phyloP scores from a whole-genome alignment of 2,797 vertebrate genomes.

The Mus caroli region DNA sequence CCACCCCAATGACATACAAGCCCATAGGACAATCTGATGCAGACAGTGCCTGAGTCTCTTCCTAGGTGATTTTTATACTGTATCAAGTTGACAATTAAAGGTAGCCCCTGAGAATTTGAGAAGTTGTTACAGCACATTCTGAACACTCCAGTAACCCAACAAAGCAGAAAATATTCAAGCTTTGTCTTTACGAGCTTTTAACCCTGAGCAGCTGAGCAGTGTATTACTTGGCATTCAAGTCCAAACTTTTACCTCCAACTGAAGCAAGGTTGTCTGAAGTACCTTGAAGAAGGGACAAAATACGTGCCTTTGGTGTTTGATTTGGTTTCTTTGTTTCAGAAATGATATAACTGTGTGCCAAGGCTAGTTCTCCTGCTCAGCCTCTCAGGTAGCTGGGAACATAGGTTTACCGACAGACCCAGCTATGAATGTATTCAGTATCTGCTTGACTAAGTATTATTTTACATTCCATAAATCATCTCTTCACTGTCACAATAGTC shows the following conservation, averaged over 20 bases:
- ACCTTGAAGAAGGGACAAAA: slow-evolving; percentile 54
- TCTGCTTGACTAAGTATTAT: slow-evolving; percentile 33
- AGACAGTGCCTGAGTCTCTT: not conserved
- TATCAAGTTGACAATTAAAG: not conserved
- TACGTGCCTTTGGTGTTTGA: not conserved
- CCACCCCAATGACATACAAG: not conserved
- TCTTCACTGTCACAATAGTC: slow-evolving; percentile 42
- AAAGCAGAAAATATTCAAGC: not conserved
- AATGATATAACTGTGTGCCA: not conserved
- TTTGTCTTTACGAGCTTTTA: slow-evolving; percentile 29
- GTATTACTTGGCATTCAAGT: slow-evolving; percentile 53
- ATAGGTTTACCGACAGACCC: not conserved
- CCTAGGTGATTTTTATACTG: not conserved
- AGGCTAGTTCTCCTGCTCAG: not conserved
- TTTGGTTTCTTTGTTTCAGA: not conserved
- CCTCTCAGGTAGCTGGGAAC: not conserved
- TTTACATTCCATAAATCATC: slow-evolving; percentile 40
- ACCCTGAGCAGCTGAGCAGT: slow-evolving; percentile 60
- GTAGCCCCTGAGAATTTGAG: not conserved
- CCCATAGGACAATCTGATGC: not conserved
- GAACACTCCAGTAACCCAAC: not conserved
- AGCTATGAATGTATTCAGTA: not conserved
- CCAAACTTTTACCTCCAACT: slow-evolving; percentile 12
- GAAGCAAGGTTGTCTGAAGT: slow-evolving; percentile 42
- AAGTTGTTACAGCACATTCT: slow-evolving; percentile 6